phyloP scores from a whole-genome alignment of 1,140 invertebrate genomes.

The Drosophila subpulchrella region DNA sequence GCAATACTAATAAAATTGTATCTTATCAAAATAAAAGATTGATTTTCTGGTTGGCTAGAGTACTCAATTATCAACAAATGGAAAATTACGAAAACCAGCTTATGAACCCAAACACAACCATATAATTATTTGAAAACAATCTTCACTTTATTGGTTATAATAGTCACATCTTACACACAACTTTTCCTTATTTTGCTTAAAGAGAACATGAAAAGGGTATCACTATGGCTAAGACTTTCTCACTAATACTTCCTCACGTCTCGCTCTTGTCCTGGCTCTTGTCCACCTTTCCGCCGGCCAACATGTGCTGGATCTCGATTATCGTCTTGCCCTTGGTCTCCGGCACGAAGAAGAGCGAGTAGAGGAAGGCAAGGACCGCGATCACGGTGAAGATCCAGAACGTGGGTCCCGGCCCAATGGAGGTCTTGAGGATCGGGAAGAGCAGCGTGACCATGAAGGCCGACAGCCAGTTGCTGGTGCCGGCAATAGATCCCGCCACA shows the following conservation, averaged over 20 bases:
- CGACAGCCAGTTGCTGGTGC: constrained; percentile 91
- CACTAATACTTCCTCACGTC: background rate
- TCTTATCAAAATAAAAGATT: background rate
- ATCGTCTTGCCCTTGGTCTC: constrained; percentile 90
- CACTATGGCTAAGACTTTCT: background rate
- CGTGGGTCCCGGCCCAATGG: constrained; percentile 86
- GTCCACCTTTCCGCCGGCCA: constrained; percentile 49
- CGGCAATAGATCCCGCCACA: constrained; percentile 90
- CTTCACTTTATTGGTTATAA: constrained; percentile 17
- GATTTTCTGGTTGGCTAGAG: background rate
- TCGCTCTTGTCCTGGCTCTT: constrained; percentile 1
- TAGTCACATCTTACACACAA: constrained; percentile 25
- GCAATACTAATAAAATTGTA: background rate
- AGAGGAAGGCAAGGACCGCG: constrained; percentile 88
- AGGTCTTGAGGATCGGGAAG: constrained; percentile 80
- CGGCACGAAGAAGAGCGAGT: constrained; percentile 87
- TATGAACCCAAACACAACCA: background rate
- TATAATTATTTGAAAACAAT: background rate
- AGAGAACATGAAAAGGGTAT: constrained; percentile 23
- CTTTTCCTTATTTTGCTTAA: constrained; percentile 19
- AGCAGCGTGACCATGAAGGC: constrained; percentile 93
- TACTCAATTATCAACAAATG: background rate
- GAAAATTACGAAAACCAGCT: background rate
- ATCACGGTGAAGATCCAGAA: constrained; percentile 92
- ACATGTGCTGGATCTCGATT: constrained; percentile 86